Conservation (phyloP, 2,113 vertebrate genomes). For the Phrynosoma platyrhinos region DNA sequence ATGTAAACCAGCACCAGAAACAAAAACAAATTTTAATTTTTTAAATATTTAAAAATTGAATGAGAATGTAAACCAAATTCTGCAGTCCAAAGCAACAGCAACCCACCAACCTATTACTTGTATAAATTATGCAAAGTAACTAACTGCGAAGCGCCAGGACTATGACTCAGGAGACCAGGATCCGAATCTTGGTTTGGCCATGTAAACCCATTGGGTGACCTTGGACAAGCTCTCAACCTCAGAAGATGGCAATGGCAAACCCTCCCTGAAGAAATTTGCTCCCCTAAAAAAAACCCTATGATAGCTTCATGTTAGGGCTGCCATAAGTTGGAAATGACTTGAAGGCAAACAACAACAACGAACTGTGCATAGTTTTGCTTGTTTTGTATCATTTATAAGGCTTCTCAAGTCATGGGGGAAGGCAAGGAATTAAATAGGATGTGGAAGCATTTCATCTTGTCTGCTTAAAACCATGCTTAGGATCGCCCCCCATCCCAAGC, state of each 20-base stretch:
- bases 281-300: too few species aligned
- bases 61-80: not conserved
- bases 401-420: not conserved
- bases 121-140: not conserved
- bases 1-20: not conserved
- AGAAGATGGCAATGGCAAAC: too few species aligned
- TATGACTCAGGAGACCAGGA: too few species aligned
- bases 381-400: not conserved
- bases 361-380: not conserved
- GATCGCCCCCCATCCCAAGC: not conserved
- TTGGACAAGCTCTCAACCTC: too few species aligned
- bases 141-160: too few species aligned
- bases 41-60: not conserved
- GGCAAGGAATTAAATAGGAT: not conserved
- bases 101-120: not conserved
- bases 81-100: not conserved
- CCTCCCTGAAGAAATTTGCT: too few species aligned
- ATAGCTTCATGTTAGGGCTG: too few species aligned
- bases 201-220: too few species aligned
- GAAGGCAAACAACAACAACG: too few species aligned
- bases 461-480: not conserved
- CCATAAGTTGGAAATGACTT: too few species aligned
- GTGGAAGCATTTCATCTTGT: not conserved
- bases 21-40: not conserved
- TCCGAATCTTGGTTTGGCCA: too few species aligned